These are phyloP conservation scores for Rhabdophis nuchalis DNA, from an alignment of 2,797 vertebrate genomes.

Conservation along the genomic window DNA sequence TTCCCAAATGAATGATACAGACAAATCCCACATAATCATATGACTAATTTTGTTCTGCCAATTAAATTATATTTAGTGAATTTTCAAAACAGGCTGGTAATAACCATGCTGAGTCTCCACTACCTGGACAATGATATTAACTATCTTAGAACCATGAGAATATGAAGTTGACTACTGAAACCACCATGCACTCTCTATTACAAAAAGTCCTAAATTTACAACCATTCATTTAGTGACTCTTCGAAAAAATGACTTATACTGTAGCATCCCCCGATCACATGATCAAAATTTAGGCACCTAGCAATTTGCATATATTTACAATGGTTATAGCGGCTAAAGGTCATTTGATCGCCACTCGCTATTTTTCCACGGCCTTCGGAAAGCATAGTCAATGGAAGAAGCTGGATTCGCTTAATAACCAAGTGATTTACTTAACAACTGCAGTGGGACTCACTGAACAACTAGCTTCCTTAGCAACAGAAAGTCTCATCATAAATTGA, in stretches of 20 bases:
- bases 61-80: background rate
- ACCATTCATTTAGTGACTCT: background rate
- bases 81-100: background rate
- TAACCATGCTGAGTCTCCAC: background rate
- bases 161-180: background rate
- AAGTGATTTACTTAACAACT: too few species aligned
- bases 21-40: background rate
- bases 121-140: background rate
- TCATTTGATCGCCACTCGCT: background rate
- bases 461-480: background rate
- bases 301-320: background rate
- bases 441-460: background rate
- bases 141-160: background rate
- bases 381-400: too few species aligned
- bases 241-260: background rate
- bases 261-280: background rate
- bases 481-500: background rate
- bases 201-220: background rate
- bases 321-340: background rate
- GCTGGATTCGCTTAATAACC: too few species aligned
- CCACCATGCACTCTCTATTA: background rate
- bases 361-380: too few species aligned
- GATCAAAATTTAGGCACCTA: background rate
- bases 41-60: background rate
- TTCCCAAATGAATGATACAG: background rate